Conservation (phyloP, 92 coral and sea anemone species). For the Epizoanthus scotinus region DNA sequence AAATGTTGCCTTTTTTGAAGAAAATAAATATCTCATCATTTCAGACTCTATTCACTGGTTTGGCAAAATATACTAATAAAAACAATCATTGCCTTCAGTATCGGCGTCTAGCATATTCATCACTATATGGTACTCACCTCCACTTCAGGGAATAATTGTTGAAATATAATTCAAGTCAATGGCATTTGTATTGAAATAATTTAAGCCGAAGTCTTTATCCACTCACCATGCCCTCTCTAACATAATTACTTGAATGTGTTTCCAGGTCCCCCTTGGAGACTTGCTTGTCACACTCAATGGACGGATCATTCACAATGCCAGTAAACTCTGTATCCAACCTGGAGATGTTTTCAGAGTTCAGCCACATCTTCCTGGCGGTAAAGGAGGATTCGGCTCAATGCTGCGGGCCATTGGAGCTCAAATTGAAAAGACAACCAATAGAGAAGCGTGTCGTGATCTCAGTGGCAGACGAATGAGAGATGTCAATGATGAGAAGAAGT, state of each 20-base stretch:
- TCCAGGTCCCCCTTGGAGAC: slow-evolving; percentile 46
- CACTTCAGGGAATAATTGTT: no score
- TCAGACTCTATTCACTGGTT: no score
- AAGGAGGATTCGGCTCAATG: slow-evolving; percentile 99
- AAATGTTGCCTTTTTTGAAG: no score
- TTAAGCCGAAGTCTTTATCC: neutral
- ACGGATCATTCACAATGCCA: slow-evolving; percentile 41
- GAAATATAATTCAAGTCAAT: no score
- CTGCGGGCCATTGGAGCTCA: slow-evolving; percentile 98
- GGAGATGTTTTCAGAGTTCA: slow-evolving; percentile 70
- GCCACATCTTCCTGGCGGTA: slow-evolving; percentile 81
- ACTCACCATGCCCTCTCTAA: neutral
- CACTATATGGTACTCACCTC: no score
- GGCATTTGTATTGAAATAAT: no score
- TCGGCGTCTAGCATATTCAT: no score
- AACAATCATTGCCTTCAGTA: no score
- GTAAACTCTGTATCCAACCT: slow-evolving; percentile 44
- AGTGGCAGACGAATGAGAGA: slow-evolving; percentile 99
- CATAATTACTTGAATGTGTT: no score
- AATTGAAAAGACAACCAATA: slow-evolving; percentile 96
- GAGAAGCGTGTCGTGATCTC: slow-evolving; percentile 97
- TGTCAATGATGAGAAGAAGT: slow-evolving; percentile 98
- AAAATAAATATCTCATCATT: no score
- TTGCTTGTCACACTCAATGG: slow-evolving; percentile 74
- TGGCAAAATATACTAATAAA: no score